phyloP scores from a whole-genome alignment of 2,888 invertebrate genomes.

The Endomychus coccineus region DNA sequence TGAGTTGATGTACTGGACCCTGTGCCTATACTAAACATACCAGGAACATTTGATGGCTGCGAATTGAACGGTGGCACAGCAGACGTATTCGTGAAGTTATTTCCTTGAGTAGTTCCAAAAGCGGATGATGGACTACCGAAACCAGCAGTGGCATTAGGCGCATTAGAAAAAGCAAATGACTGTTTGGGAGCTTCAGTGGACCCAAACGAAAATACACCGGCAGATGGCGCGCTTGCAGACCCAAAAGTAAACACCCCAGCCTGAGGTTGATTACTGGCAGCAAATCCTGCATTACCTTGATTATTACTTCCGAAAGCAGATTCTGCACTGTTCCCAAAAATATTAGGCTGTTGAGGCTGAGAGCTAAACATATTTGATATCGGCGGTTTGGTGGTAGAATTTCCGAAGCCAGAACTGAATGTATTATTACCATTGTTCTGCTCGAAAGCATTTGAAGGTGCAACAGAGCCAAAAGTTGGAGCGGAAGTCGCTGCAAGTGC shows the following conservation, averaged over 20 bases:
- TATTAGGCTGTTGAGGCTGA: slow-evolving; percentile 7
- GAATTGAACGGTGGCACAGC: slow-evolving; percentile 4
- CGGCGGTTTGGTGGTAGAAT: slow-evolving; percentile 2
- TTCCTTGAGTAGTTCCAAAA: background rate
- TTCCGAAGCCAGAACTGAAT: slow-evolving; percentile 6
- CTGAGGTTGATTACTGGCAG: too few species aligned
- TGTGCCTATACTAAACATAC: slow-evolving; percentile 16
- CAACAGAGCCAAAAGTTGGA: slow-evolving; percentile 2
- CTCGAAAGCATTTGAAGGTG: background rate
- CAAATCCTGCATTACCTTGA: slow-evolving; percentile 1
- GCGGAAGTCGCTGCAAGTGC: slow-evolving; percentile 2
- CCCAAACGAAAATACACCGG: slow-evolving; percentile 13
- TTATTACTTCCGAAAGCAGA: slow-evolving; percentile 10
- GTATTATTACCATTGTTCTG: slow-evolving; percentile 1
- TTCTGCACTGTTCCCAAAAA: slow-evolving; percentile 9
- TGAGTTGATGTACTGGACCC: slow-evolving; percentile 8
- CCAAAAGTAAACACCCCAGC: slow-evolving; percentile 12
- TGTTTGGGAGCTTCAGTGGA: slow-evolving; percentile 11
- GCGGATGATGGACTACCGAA: background rate
- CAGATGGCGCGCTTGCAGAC: slow-evolving; percentile 6
- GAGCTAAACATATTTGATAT: slow-evolving; percentile 2
- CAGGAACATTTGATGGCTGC: slow-evolving; percentile 2
- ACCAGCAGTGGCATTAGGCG: slow-evolving; percentile 5
- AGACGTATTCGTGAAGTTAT: slow-evolving; percentile 1
- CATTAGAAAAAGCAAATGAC: slow-evolving; percentile 12